Conservation (phyloP, 2,113 vertebrate species). For the Phalacrocorax aristotelis region DNA sequence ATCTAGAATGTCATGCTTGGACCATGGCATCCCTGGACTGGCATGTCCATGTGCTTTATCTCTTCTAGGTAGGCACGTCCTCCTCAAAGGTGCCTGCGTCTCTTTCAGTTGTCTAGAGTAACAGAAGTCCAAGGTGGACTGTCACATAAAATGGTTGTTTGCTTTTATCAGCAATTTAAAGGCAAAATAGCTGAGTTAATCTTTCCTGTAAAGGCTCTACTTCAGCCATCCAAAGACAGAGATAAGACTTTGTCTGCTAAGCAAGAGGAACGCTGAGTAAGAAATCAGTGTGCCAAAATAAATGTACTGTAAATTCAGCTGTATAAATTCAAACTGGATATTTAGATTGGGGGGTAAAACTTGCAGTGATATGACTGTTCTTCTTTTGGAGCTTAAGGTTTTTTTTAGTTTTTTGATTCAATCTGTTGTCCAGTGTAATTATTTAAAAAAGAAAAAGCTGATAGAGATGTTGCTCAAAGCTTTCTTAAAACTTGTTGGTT, state of each 20-base stretch:
- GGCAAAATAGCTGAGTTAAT: background rate
- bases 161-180: background rate
- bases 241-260: slow-evolving; percentile 2
- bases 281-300: background rate
- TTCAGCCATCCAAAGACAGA: background rate
- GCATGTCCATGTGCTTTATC: background rate
- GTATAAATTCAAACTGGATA: too few relatives aligned
- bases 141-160: background rate
- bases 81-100: background rate
- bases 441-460: background rate
- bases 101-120: background rate
- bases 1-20: background rate
- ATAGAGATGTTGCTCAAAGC: background rate
- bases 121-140: background rate
- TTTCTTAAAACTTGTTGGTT: background rate
- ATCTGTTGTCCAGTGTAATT: background rate
- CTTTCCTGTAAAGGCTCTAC: background rate
- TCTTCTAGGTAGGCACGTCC: background rate
- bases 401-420: background rate
- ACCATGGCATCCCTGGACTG: background rate
- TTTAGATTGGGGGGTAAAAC: background rate
- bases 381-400: background rate
- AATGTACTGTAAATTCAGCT: background rate
- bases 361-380: background rate
- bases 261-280: background rate